Evolutionary conservation across 2,113 vertebrate genomes (phyloP), one percentile per base, ranked within the genome.

Genomic region (Rhea americana): DNA sequence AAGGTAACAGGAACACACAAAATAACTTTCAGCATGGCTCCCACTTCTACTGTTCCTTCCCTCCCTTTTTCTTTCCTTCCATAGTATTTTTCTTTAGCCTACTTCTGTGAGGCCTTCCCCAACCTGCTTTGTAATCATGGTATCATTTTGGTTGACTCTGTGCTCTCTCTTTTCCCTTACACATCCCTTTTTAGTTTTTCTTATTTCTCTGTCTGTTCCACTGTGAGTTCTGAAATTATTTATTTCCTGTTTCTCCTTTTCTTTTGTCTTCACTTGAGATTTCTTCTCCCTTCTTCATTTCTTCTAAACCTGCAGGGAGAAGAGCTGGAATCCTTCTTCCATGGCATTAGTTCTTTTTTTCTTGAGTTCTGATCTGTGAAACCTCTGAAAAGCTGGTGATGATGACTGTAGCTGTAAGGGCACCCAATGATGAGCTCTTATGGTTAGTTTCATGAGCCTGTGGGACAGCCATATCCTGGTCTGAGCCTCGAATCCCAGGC

Each of bases 1-100:
- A 37, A 71, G 0, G 1, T 43, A 32, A 50, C 3, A 21, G 35
- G 9, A 5, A 37, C 26, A 35, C 26, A 35, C 14, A 37, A 3
- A 12, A 2, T 28, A n/a, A 45, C 13, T 13, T 25, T 56, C 76
- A 47, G 13, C n/a, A 11, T 47, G 50, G 50, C 28, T 85, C 37
- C 71, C 22, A 20, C 30, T 79, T 25, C 43, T 70, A 9, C 32
- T 45, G 39, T 48, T 48, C 35, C 50, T 86, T 14, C n/a, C 28
- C 20, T 65, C 10, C 51, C 22, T 72, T 73, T 45, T 30, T 61
- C 30, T 50, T 13, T 35, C 35, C 16, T 67, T 32, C 47, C 30
- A 59, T 61, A 32, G n/a, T 61, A 13, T 20, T 35, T 41, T 37
- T 22, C 10, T 93, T 56, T 48, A 28, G 22, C 15, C 11, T 26